Evolutionary conservation across 2,888 invertebrate genomes (phyloP).

Genomic region (Pogonocherus hispidulus): DNA sequence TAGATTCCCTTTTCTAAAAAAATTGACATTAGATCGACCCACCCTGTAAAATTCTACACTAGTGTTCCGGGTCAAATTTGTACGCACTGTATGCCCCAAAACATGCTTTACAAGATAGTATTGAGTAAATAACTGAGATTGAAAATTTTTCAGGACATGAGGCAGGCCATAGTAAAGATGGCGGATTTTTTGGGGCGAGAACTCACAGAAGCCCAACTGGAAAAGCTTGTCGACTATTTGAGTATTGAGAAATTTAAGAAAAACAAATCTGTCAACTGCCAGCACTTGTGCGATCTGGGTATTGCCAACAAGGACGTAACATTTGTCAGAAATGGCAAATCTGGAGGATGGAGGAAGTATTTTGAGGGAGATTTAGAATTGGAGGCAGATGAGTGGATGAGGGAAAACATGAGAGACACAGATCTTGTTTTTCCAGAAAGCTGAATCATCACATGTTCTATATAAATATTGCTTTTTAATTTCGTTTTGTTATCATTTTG

Average conservation of each 20-base stretch:
- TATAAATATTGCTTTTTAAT: no score
- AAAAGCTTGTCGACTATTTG: neutral
- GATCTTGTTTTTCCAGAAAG: conserved; percentile 72
- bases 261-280: conserved; percentile 80
- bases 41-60: no score
- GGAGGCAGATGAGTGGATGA: conserved; percentile 78
- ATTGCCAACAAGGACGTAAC: neutral
- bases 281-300: conserved; percentile 66
- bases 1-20: no score
- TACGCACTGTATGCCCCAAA: no score
- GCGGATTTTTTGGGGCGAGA: neutral
- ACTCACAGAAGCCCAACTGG: neutral
- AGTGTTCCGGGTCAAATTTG: no score
- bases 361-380: conserved; percentile 76
- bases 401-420: conserved; percentile 72
- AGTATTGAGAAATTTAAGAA: conserved; percentile 82
- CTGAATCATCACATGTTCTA: neutral
- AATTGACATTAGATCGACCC: no score
- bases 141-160: conserved; percentile 61
- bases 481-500: no score
- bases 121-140: no score
- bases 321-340: conserved; percentile 77
- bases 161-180: neutral
- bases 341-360: conserved; percentile 78
- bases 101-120: no score